These are phyloP conservation scores for Andrena bucephala DNA, from an alignment of 2,888 invertebrate species.

Conservation along the genomic window DNA sequence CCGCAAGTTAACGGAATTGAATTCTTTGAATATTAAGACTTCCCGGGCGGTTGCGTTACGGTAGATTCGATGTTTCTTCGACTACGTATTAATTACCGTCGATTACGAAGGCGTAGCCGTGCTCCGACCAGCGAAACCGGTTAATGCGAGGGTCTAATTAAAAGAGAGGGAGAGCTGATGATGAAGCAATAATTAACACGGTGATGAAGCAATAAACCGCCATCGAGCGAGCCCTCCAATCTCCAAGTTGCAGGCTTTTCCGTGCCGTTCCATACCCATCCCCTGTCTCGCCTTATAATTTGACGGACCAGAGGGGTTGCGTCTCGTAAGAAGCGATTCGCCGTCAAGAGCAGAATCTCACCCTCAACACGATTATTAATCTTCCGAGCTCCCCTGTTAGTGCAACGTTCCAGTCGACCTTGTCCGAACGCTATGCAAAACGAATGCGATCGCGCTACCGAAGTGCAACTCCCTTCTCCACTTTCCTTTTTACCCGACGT, in stretches of 20 bases:
- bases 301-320: slow-evolving; percentile 62
- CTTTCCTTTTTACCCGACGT: slow-evolving; percentile 6
- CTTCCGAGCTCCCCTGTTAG: slow-evolving; percentile 29
- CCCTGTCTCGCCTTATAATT: slow-evolving; percentile 66
- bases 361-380: slow-evolving; percentile 68
- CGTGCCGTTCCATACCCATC: slow-evolving; percentile 50
- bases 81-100: slow-evolving; percentile 47
- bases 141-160: slow-evolving; percentile 67
- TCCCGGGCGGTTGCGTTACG: slow-evolving; percentile 10
- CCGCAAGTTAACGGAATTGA: background rate
- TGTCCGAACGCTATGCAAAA: slow-evolving; percentile 21
- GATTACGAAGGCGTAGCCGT: slow-evolving; percentile 57
- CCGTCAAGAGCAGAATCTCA: slow-evolving; percentile 70
- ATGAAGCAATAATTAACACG: slow-evolving; percentile 71
- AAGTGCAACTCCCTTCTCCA: background rate
- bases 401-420: slow-evolving; percentile 58
- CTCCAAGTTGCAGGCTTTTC: slow-evolving; percentile 71
- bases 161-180: slow-evolving; percentile 67
- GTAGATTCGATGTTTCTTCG: slow-evolving; percentile 28
- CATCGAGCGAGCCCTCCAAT: slow-evolving; percentile 62
- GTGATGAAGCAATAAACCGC: slow-evolving; percentile 73
- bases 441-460: slow-evolving; percentile 11
- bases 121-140: slow-evolving; percentile 44
- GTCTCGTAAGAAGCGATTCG: slow-evolving; percentile 68
- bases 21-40: background rate